These are phyloP conservation scores for Myrmecobius fasciatus DNA, from an alignment of 2,113 vertebrate genomes.

Conservation along the genomic window DNA sequence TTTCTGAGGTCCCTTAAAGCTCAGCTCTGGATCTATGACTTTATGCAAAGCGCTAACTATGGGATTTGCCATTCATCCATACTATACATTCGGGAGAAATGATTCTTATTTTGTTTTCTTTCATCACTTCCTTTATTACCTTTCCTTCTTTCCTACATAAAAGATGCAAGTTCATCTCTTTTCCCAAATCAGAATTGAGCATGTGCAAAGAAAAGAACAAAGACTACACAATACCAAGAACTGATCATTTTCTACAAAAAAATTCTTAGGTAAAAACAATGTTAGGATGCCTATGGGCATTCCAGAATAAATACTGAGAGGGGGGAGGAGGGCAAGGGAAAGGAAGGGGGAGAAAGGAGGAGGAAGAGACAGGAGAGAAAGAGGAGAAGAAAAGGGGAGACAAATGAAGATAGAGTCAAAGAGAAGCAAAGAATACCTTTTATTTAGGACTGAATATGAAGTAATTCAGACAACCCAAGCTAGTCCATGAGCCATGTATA, in stretches of 20 bases:
- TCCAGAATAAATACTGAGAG: slow-evolving; percentile 9
- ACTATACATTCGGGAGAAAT: not conserved
- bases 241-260: slow-evolving; percentile 37
- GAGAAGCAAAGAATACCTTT: not conserved
- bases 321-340: not conserved
- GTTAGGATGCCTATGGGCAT: not conserved
- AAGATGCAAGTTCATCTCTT: slow-evolving; percentile 71
- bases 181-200: slow-evolving; percentile 63
- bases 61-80: not conserved
- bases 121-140: not conserved
- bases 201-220: slow-evolving; percentile 70
- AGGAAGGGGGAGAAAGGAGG: too few species aligned
- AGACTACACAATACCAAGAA: slow-evolving; percentile 55
- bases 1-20: not conserved
- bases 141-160: slow-evolving; percentile 7
- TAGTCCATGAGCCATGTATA: not conserved
- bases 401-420: not conserved
- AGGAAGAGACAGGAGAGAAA: not conserved
- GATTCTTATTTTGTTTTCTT: slow-evolving; percentile 75
- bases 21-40: not conserved
- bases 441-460: not conserved
- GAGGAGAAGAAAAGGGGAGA: not conserved
- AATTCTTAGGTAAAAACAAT: not conserved
- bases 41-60: not conserved
- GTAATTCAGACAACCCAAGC: not conserved